Conservation (phyloP, 2,888 invertebrate genomes). For the Pyrrhia umbra region DNA sequence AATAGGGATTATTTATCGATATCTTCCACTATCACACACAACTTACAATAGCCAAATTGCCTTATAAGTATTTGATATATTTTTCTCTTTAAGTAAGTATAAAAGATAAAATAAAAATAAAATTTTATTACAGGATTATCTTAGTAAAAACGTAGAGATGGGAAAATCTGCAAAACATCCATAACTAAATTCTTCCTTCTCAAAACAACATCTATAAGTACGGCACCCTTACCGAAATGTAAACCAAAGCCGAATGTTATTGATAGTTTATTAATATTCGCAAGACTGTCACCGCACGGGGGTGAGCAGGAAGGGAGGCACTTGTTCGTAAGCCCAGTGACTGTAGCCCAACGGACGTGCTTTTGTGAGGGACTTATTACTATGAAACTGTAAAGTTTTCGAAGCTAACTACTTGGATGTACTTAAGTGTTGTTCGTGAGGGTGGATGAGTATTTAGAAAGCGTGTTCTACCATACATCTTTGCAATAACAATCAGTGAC, state of each 20-base stretch:
- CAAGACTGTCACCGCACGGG: conserved; percentile 3
- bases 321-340: conserved; percentile 14
- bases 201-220: background rate
- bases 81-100: too few species aligned
- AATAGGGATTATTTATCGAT: too few species aligned
- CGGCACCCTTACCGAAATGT: background rate
- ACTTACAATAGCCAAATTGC: too few species aligned
- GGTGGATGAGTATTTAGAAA: background rate
- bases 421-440: conserved; percentile 14
- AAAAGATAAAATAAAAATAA: too few species aligned
- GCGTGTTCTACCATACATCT: background rate
- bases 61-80: too few species aligned
- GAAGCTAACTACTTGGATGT: background rate
- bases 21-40: too few species aligned
- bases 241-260: conserved; percentile 8
- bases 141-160: background rate
- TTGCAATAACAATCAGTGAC: background rate
- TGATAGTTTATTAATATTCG: conserved; percentile 31
- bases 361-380: conserved; percentile 34
- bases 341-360: background rate
- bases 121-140: too few species aligned
- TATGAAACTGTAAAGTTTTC: conserved; percentile 16
- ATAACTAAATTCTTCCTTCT: too few species aligned
- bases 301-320: conserved; percentile 7
- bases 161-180: background rate